Conservation (phyloP, 2,113 vertebrate species). For the Sardina pilchardus region DNA sequence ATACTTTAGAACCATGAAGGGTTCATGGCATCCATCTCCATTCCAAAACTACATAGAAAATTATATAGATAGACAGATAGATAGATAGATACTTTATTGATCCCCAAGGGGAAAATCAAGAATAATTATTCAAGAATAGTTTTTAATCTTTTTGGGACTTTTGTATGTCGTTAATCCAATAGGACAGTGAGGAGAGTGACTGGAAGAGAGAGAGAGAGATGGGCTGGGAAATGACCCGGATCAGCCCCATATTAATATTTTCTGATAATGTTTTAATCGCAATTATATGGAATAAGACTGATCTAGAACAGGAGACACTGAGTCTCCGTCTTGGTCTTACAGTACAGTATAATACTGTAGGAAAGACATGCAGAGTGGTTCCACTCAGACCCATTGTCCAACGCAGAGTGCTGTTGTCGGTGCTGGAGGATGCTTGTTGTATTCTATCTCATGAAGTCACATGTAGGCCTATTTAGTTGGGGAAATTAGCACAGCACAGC, state of each 20-base stretch:
- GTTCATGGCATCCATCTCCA: background rate
- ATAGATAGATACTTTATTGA: too few relatives aligned
- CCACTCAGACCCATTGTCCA: background rate
- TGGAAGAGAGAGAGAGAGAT: too few relatives aligned
- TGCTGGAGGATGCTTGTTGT: background rate
- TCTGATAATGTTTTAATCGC: background rate
- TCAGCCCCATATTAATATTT: too few relatives aligned
- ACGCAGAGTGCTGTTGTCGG: background rate
- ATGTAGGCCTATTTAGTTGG: constrained; percentile 30
- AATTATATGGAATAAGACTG: background rate
- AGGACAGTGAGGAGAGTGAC: too few relatives aligned
- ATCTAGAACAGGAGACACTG: background rate
- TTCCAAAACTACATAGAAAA: background rate
- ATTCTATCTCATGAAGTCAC: constrained; percentile 17
- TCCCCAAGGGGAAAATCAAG: too few relatives aligned
- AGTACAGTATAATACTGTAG: background rate
- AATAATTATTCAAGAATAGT: too few relatives aligned
- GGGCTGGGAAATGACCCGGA: too few relatives aligned
- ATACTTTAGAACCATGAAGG: background rate
- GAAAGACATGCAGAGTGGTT: background rate
- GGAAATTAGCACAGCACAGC: constrained; percentile 22
- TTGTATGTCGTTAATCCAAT: too few relatives aligned
- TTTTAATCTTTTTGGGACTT: too few relatives aligned
- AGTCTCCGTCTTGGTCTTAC: background rate
- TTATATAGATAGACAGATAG: too few relatives aligned